Percentiles rank a stretch among this genome's conserved stretches.
Conservation (phyloP, 2,797 vertebrate genomes). For the Ptychobarbus kaznakovi region DNA sequence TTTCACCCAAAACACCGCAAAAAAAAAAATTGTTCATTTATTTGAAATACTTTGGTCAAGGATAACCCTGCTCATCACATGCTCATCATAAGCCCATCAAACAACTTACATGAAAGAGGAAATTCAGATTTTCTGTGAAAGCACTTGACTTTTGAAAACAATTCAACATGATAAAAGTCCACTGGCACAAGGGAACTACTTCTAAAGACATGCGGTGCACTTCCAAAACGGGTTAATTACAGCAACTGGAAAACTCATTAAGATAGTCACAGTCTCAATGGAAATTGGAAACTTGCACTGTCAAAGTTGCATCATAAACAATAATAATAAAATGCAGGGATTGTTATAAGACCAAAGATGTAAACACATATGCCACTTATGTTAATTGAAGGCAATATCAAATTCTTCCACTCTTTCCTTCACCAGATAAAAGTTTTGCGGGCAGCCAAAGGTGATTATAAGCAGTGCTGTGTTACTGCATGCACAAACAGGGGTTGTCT, state of each 20-base stretch:
- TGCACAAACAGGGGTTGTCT: too few relatives aligned
- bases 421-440: not conserved
- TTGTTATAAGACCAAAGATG: not conserved
- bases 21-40: not conserved
- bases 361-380: slow-evolving; percentile 9
- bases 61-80: slow-evolving; percentile 6
- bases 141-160: slow-evolving; percentile 3
- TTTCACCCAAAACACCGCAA: too few relatives aligned
- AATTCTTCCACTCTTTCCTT: not conserved
- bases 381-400: slow-evolving; percentile 3
- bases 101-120: slow-evolving; percentile 4
- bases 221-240: slow-evolving; percentile 5
- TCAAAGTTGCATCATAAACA: not conserved
- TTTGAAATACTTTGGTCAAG: not conserved
- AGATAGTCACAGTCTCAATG: not conserved
- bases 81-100: not conserved
- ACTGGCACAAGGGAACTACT: not conserved
- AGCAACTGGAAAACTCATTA: slow-evolving; percentile 17
- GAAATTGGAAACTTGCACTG: not conserved
- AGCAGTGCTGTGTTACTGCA: not conserved
- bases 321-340: not conserved
- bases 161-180: not conserved
- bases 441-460: slow-evolving; percentile 8
- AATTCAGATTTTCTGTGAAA: not conserved
- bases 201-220: not conserved